These are phyloP conservation scores for Drosophila koepferae DNA, from an alignment of 2,888 invertebrate species.

Conservation along the genomic window DNA sequence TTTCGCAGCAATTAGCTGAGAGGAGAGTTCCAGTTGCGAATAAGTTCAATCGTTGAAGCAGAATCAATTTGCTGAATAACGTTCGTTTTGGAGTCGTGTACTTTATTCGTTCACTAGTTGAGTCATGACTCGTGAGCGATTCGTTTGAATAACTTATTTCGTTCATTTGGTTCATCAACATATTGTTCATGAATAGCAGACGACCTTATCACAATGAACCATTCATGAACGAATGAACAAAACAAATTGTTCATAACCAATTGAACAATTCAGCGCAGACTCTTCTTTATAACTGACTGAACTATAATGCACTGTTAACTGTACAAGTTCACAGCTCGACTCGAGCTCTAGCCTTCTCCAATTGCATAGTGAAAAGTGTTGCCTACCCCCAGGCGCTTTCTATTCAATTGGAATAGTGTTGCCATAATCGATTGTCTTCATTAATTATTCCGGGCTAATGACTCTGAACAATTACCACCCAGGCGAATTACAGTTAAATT, in stretches of 20 bases:
- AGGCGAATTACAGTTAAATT: slow-evolving; percentile 8
- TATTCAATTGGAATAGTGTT: slow-evolving; percentile 38
- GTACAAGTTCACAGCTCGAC: not conserved
- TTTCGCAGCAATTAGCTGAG: slow-evolving; percentile 58
- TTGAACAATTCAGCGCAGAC: slow-evolving; percentile 1
- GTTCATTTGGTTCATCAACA: not conserved
- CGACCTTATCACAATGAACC: not conserved
- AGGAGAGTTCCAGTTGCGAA: not conserved
- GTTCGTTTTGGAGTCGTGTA: not conserved
- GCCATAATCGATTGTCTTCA: slow-evolving; percentile 48
- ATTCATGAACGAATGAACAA: slow-evolving; percentile 1
- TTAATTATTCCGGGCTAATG: slow-evolving; percentile 42
- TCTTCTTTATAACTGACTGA: not conserved
- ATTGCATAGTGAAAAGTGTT: slow-evolving; percentile 22
- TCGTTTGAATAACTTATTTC: not conserved
- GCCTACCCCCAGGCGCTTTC: slow-evolving; percentile 23
- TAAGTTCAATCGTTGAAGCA: not conserved
- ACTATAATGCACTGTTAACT: not conserved
- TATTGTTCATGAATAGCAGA: not conserved
- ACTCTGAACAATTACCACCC: slow-evolving; percentile 34
- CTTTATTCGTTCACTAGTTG: not conserved
- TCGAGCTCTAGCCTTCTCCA: not conserved
- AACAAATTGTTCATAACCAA: not conserved
- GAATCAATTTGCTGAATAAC: not conserved
- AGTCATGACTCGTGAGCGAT: not conserved